Evolutionary conservation across 2,113 vertebrate genomes (phyloP).

Genomic region (Neodon shergylaensis): DNA sequence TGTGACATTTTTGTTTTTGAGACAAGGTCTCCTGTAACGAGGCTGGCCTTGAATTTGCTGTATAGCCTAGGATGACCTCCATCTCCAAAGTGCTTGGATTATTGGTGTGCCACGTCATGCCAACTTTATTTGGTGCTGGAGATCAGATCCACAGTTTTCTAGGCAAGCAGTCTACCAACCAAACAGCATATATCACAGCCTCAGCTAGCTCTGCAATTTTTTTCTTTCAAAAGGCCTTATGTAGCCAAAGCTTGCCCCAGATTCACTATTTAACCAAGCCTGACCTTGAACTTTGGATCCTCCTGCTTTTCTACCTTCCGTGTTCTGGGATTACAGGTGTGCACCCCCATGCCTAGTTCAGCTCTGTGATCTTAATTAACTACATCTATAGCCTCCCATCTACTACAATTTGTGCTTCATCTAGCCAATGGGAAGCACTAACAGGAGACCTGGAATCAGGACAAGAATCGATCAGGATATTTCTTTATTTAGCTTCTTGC

Average conservation of each 20-base stretch:
- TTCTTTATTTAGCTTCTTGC: background rate
- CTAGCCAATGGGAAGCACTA: background rate
- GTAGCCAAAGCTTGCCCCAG: background rate
- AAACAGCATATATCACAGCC: background rate
- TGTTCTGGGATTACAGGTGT: background rate
- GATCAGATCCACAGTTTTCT: background rate
- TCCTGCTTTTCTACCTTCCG: background rate
- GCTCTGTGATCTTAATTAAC: background rate
- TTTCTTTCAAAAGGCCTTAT: background rate
- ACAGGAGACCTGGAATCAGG: background rate
- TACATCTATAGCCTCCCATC: background rate
- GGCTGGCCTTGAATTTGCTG: background rate
- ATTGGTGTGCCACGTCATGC: background rate
- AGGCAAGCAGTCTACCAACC: background rate
- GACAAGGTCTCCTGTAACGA: background rate
- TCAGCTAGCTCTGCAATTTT: background rate
- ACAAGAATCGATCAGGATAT: background rate
- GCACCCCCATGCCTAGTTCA: background rate
- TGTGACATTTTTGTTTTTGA: background rate
- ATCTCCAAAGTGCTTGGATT: background rate
- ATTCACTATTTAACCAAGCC: background rate
- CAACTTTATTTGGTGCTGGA: background rate
- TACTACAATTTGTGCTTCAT: conserved; percentile 8
- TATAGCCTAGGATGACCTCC: background rate
- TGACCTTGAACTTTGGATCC: background rate